A percentile compares a stretch with the other conserved stretches of the same genome.
Conservation (phyloP, 2,797 vertebrate genomes). For the Gymnocypris eckloni region DNA sequence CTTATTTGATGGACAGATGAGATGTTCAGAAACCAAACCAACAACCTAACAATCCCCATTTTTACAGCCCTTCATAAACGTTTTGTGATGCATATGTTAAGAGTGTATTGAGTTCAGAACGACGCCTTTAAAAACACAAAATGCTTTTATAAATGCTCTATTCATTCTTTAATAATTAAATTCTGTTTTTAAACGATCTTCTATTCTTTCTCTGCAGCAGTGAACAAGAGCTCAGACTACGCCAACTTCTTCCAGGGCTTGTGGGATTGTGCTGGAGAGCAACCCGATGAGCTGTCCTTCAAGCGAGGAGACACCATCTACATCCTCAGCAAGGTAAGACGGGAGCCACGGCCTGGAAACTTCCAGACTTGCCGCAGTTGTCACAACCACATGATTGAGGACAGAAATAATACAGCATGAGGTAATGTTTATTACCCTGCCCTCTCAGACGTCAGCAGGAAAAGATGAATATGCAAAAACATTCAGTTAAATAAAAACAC, state of each 20-base stretch:
- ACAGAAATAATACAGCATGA: slow-evolving; percentile 29
- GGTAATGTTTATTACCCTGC: slow-evolving; percentile 14
- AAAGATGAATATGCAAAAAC: slow-evolving; percentile 16
- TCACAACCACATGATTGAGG: not conserved
- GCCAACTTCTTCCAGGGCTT: slow-evolving; percentile 92
- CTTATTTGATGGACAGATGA: not conserved
- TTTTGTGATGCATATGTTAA: not conserved
- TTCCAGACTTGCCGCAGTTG: not conserved
- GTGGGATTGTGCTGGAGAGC: slow-evolving; percentile 90
- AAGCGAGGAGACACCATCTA: slow-evolving; percentile 95
- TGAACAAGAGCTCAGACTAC: slow-evolving; percentile 84
- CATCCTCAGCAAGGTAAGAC: slow-evolving; percentile 94
- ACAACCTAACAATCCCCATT: not conserved
- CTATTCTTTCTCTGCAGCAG: slow-evolving; percentile 64
- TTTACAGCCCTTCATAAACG: not conserved
- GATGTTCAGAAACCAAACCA: slow-evolving; percentile 6
- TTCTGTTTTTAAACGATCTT: slow-evolving; percentile 8
- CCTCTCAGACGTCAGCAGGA: slow-evolving; percentile 19
- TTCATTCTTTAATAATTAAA: not conserved
- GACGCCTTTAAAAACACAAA: not conserved
- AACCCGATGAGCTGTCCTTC: slow-evolving; percentile 93
- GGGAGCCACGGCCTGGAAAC: slow-evolving; percentile 11
- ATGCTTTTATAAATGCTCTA: not conserved
- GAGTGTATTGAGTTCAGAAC: not conserved
- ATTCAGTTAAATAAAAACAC: not conserved